These are phyloP conservation scores for Doryteuthis pealeii DNA, from an alignment of 1,140 invertebrate genomes.

Conservation along the genomic window DNA sequence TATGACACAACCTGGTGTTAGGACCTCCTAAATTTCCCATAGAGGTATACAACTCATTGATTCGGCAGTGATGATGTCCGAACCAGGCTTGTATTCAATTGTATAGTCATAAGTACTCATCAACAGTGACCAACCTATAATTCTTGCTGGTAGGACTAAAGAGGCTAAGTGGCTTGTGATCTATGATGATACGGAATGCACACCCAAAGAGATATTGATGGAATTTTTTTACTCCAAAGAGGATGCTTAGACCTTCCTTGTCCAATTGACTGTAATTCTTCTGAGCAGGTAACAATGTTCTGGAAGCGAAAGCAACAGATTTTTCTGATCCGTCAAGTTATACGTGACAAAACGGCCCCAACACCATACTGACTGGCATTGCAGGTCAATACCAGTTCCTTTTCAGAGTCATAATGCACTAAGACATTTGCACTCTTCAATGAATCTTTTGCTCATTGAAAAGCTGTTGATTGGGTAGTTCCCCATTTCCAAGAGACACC, in stretches of 20 bases:
- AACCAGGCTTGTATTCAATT: conserved; percentile 18
- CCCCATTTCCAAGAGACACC: conserved; percentile 24
- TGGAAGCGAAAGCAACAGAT: conserved; percentile 60
- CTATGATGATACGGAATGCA: conserved; percentile 57
- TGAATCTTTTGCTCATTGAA: conserved; percentile 22
- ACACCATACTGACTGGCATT: conserved; percentile 63
- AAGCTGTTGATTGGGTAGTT: conserved; percentile 20
- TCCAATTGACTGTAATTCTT: conserved; percentile 55
- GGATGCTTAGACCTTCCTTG: conserved; percentile 49
- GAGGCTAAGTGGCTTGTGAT: conserved; percentile 57
- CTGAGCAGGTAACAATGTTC: conserved; percentile 58
- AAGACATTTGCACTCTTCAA: conserved; percentile 19
- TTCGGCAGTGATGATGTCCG: not conserved
- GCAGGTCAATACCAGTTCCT: conserved; percentile 47
- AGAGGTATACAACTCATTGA: conserved; percentile 8
- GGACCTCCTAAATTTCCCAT: not conserved
- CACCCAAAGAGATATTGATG: conserved; percentile 58
- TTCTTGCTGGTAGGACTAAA: conserved; percentile 51
- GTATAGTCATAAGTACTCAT: conserved; percentile 17
- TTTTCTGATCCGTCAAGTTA: conserved; percentile 47
- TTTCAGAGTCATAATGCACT: conserved; percentile 22
- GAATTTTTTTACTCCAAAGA: conserved; percentile 42
- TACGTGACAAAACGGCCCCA: no score
- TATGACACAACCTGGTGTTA: conserved; percentile 10
- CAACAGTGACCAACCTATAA: conserved; percentile 35